Base-by-base conservation (phyloP, 2,113 vertebrate species). In the Nannospalax galili region DNA sequence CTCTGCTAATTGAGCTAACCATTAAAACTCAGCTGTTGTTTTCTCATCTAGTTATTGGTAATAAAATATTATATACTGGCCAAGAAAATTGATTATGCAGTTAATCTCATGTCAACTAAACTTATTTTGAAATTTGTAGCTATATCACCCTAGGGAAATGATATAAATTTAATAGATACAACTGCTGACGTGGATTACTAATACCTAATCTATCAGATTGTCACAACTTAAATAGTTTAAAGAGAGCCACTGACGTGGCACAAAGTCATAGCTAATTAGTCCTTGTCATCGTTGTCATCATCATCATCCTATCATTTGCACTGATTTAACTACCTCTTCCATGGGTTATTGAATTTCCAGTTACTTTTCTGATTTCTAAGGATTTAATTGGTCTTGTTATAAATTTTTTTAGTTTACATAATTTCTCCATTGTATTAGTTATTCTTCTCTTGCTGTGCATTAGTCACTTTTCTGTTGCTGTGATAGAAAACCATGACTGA, bases 81-180 rank as follows among this genome's bases (percentile, higher is more conserved):
- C 40, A 84, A 82, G 48, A 93, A 14, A 90, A 58, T 52, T n/a
- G 28, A 20, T 74, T 74, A 35, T 87, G 10, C n/a, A 89, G 10
- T 88, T 82, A 82, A 17, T 82, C 28, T 58, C 1, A 74, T 88
- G 91, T 81, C 96, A 90, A 79, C 91, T 96, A 65, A 88, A 40
- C 40, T 84, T 52, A 45, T 65, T 91, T 88, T 91, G 16, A 30
- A 81, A 85, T 77, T 84, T 28, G 20, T 58, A 70, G 42, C 17
- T 75, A 48, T 92, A 24, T 84, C 37, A 96, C 26, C n/a, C 3
- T 94, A 65, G 48, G 10, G 22, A 77, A 75, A 10, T 92, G 65
- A 80, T 32, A 52, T 84, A 79, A 81, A 77, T 89, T 93, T 20
- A 45, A 6, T 78, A 91, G 73, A 62, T 1, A 30, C 72, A 37